Evolutionary conservation across 2,888 invertebrate species (phyloP).

Genomic region (Apodemia mormo): DNA sequence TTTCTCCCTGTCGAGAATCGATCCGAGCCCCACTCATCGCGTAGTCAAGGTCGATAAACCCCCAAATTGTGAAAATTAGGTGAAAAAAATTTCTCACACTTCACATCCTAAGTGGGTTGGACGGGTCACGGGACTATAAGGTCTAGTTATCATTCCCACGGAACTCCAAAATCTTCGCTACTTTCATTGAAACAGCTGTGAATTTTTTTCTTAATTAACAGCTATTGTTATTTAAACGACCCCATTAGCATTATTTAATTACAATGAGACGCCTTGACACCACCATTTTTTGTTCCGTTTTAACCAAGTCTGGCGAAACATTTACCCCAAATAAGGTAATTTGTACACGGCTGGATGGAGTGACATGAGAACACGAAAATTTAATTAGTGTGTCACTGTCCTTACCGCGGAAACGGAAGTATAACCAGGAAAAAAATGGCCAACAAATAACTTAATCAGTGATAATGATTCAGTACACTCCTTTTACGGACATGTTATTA

Average conservation of each 20-base stretch:
- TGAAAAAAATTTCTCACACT: no score
- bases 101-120: no score
- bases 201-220: slow-evolving; percentile 10
- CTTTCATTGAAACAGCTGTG: slow-evolving; percentile 6
- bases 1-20: no score
- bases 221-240: neutral
- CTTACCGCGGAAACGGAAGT: slow-evolving; percentile 39
- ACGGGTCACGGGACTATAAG: no score
- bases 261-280: slow-evolving; percentile 10
- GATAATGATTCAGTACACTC: slow-evolving; percentile 25
- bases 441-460: slow-evolving; percentile 39
- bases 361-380: slow-evolving; percentile 20
- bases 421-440: slow-evolving; percentile 37
- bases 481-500: slow-evolving; percentile 28
- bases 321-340: slow-evolving; percentile 18
- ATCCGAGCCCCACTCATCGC: no score
- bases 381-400: slow-evolving; percentile 24
- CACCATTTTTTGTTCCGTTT: slow-evolving; percentile 11
- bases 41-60: no score
- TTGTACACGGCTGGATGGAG: slow-evolving; percentile 15
- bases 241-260: slow-evolving; percentile 10
- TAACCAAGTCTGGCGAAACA: slow-evolving; percentile 1
- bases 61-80: no score
- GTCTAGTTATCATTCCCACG: neutral
- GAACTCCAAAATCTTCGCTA: neutral